These are phyloP conservation scores for Dinomys branickii DNA, from an alignment of 2,113 vertebrate species.

Conservation along the genomic window DNA sequence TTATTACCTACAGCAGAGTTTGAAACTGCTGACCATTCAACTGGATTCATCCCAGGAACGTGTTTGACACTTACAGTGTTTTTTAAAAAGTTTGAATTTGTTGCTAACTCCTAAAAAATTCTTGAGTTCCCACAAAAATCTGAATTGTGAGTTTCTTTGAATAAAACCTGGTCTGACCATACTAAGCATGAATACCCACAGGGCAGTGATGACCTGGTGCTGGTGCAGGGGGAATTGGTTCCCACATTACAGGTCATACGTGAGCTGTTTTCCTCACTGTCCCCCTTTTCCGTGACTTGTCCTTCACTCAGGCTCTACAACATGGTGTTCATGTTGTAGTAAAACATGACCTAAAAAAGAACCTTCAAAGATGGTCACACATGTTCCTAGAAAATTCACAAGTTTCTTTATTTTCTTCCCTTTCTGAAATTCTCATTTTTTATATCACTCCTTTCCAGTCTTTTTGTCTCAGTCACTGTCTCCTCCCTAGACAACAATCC, in stretches of 20 bases:
- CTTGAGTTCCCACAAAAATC: not conserved
- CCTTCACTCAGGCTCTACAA: not conserved
- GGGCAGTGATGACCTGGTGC: not conserved
- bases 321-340: not conserved
- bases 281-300: not conserved
- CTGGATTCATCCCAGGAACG: not conserved
- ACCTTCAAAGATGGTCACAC: not conserved
- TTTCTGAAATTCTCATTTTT: not conserved
- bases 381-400: not conserved
- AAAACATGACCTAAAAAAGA: not conserved
- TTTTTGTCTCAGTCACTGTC: not conserved
- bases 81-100: not conserved
- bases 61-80: not conserved
- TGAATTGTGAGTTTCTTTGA: not conserved
- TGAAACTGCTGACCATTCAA: not conserved
- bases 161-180: not conserved
- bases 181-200: not conserved
- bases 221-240: too few species aligned
- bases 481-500: not conserved
- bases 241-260: not conserved
- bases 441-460: not conserved
- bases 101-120: not conserved
- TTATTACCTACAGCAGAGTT: not conserved
- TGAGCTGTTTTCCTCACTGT: accelerated
- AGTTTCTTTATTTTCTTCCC: not conserved